Base-by-base conservation (phyloP, 1,140 invertebrate species). In the Aphis craccivora region DNA sequence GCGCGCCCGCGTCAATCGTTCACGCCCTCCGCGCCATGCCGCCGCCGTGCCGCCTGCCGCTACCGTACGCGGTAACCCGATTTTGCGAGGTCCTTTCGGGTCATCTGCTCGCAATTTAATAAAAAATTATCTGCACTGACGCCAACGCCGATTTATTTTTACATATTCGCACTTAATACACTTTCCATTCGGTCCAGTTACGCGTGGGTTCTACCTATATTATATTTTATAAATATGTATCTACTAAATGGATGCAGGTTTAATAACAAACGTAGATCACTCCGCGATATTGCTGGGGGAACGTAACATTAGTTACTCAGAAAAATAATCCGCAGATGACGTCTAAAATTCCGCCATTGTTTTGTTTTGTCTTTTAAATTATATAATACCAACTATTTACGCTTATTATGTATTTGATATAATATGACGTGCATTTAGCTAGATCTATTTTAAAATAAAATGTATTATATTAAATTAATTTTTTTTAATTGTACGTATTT, bases 11-110 rank as follows among this genome's bases (percentile, higher is more conserved):
- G 48, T 53, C 48, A 51, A 51, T 89, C 48, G 89, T 90, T n/a
- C 89, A 90, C 89, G 89, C 89, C 89, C 89, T 90, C 90, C 37
- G 67, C 60, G 37, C 53, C 53, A 86, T 90, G n/a, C n/a, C 88
- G n/a, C 20, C 30, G 37, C n/a, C 43, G 48, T 51, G 45, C 35
- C 51, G 43, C 30, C 35, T 11, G 53, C 53, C 51, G 84, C 23
- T 43, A 48, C n/a, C 45, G 84, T 48, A 45, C 84, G 43, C 5
- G 40, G 30, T 91, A 91, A 91, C 90, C 60, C 90, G 67, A 91
- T 91, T 91, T 81, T 67, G 90, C 55, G n/a, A 40, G 20, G 37
- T 81, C 43, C 43, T 91, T 91, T 67, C 67, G 90, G 90, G 90
- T 91, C 90, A 81, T 45, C 67, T 89, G 84, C 40, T 40, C 83